Evolutionary conservation across 2,113 vertebrate species (phyloP).

Genomic region (Lipophrys pholis): DNA sequence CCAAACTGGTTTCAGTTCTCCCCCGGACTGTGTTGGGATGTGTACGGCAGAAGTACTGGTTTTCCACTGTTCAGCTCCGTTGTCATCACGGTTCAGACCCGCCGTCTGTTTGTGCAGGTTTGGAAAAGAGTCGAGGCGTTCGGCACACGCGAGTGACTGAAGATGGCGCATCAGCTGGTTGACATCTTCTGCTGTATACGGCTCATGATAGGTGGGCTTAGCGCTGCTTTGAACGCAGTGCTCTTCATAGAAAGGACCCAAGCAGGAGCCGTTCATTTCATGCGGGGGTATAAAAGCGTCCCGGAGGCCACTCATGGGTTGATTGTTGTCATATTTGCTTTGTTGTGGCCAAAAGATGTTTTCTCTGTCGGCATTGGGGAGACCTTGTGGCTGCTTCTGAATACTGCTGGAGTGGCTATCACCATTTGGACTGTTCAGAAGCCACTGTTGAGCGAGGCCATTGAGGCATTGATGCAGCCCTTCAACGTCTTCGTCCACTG

Average conservation of each 20-base stretch:
- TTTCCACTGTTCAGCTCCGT: slow-evolving; percentile 65
- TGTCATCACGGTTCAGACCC: slow-evolving; percentile 60
- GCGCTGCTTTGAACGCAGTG: slow-evolving; percentile 28
- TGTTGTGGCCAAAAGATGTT: slow-evolving; percentile 38
- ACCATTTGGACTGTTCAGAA: slow-evolving; percentile 50
- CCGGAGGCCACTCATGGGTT: slow-evolving; percentile 34
- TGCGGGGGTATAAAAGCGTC: slow-evolving; percentile 48
- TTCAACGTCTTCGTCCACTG: slow-evolving; percentile 65
- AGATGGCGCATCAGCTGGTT: slow-evolving; percentile 68
- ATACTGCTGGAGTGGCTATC: slow-evolving; percentile 25
- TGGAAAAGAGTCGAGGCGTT: slow-evolving; percentile 51
- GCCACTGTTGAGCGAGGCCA: slow-evolving; percentile 62
- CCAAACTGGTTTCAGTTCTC: slow-evolving; percentile 52
- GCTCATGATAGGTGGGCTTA: slow-evolving; percentile 42
- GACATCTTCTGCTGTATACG: slow-evolving; percentile 56
- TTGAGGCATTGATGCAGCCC: slow-evolving; percentile 54
- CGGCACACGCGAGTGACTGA: slow-evolving; percentile 60
- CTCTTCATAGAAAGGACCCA: slow-evolving; percentile 55
- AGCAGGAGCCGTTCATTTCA: slow-evolving; percentile 47
- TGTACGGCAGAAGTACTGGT: slow-evolving; percentile 36
- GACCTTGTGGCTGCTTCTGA: slow-evolving; percentile 67
- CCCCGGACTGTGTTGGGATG: slow-evolving; percentile 57
- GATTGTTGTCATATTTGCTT: slow-evolving; percentile 48
- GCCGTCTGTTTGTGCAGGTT: slow-evolving; percentile 55
- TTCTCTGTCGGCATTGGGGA: slow-evolving; percentile 44